Evolutionary conservation across 2,888 invertebrate genomes (phyloP), one percentile per base, ranked within the genome.

Genomic region (Mylabris sibirica): DNA sequence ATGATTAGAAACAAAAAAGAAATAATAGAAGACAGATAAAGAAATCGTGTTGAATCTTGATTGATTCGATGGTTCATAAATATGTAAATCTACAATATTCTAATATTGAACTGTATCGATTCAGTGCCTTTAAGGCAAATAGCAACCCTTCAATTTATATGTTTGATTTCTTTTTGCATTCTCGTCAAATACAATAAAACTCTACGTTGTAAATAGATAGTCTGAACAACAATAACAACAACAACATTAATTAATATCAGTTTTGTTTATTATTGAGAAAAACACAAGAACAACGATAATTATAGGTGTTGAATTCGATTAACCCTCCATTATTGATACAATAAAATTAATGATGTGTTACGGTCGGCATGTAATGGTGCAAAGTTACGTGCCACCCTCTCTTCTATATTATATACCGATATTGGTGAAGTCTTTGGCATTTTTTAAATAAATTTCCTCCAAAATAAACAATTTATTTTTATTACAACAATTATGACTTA

Each of bases 291-390:
- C 9, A 20, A 57, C 22, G 11, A 57, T 57, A 57, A 57, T 57
- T 57, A 24, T 57, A 57, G 57, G 57, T 57, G 57, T 22, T 57
- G 57, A 24, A 24, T 57, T 57, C 57, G 57, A 57, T 57, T 57
- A 24, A 57, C 24, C 24, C 24, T 24, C 57, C 24, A 24, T 24
- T 24, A 57, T 24, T 57, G 57, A 57, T 57, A 57, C 57, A 57
- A 22, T 57, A 57, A 57, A 57, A 57, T 57, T 57, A 57, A 57
- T 57, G 57, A 57, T 57, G 57, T 57, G 57, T 57, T 57, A 57
- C 22, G 20, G 24, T 57, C 20, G 24, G 12, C 12, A 24, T 57
- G 57, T 24, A 24, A 57, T 57, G 57, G 57, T 57, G 57, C 57
- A 57, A 57, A 57, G 57, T 57, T 57, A 57, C 57, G 57, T 57